Evolutionary conservation across 2,113 vertebrate species (phyloP), one percentile per base, ranked within the genome.

Genomic region (Geococcyx californianus): DNA sequence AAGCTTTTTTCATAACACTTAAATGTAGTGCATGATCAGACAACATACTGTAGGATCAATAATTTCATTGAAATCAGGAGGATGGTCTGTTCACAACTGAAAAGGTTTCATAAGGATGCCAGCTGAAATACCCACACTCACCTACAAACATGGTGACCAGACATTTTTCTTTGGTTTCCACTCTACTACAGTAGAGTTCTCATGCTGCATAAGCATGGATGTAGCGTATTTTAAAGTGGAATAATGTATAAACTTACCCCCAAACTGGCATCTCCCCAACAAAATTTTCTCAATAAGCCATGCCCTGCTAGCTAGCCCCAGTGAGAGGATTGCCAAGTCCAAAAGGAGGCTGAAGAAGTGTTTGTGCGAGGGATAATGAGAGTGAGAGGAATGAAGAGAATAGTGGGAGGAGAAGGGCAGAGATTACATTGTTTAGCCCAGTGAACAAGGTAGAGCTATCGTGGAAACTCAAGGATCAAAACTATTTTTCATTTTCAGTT

Each of bases 201-300:
- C 33, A 33, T 40, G 75, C 58, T 82, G 49, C n/a, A 36, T 86
- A 56, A 96, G n/a, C 67, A 82, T 38, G 74, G 68, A 81, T 92
- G 95, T 89, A 94, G 23, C 79, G 91, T 85, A 94, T 93, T 93
- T 90, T 94, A 89, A 95, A 66, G 49, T 29, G 73, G 54, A 96
- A 92, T 84, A 20, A 24, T 63, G 34, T 74, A 69, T 87, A 82
- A 94, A 51, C 79, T 94, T 84, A 72, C 72, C 29, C 45, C 84
- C 42, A 81, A 86, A 92, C 40, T 92, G 67, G 10, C 88, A 94
- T 83, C 55, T 47, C 4, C 6, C 60, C 64, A 26, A 24, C 1
- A 11, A 45, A 84, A 60, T 75, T 77, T 95, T 75, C 38, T 77
- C 81, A 90, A 54, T 20, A 85, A 16, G 11, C n/a, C 31, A 11